Evolutionary conservation across 2,113 vertebrate species (phyloP).

Genomic region (Elaphurus davidianus): DNA sequence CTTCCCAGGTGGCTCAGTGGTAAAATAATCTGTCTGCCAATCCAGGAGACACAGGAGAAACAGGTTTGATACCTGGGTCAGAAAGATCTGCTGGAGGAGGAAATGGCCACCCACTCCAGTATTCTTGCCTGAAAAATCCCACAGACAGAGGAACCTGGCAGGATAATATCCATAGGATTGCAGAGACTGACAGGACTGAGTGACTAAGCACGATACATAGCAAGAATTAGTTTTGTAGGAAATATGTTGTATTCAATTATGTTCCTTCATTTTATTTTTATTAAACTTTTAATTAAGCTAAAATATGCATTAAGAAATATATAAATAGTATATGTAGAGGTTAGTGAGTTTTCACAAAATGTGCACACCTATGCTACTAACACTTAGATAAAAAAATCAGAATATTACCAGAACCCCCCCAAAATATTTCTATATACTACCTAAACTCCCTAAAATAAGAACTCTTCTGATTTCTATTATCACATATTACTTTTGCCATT

Average conservation of each 20-base stretch:
- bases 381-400: background rate
- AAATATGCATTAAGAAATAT: background rate
- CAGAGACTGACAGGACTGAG: background rate
- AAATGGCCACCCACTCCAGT: background rate
- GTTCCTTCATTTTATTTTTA: background rate
- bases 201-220: background rate
- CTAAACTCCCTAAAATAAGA: background rate
- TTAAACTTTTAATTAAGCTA: background rate
- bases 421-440: background rate
- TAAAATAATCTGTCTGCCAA: background rate
- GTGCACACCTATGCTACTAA: background rate
- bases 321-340: background rate
- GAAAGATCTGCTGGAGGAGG: background rate
- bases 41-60: background rate
- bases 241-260: background rate
- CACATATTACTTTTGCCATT: background rate
- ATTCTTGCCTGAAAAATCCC: background rate
- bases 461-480: background rate
- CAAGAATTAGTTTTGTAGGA: background rate
- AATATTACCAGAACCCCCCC: background rate
- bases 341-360: background rate
- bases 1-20: background rate
- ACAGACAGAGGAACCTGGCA: rapidly evolving
- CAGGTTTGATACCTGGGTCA: background rate
- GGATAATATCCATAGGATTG: background rate